Base-by-base conservation (phyloP, 2,113 vertebrate genomes). In the Grammomys surdaster region DNA sequence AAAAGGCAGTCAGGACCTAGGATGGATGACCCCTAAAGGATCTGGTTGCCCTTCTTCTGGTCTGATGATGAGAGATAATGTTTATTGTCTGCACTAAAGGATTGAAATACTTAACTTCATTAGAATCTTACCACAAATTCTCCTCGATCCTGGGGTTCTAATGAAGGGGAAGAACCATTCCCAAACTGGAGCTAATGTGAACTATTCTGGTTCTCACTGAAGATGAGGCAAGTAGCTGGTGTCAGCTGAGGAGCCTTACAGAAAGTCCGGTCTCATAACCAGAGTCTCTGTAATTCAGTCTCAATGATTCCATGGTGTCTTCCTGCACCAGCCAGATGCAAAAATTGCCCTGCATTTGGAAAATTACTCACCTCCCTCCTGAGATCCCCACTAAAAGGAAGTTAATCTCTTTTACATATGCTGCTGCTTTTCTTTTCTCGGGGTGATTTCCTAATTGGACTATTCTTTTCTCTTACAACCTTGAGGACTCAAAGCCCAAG, bases 321-420 rank as follows among this genome's bases (percentile, higher is more conserved):
- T 54, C n/a, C 80, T 0, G 81, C 51, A 88, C 65, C 14, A 81
- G 43, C 20, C 93, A 95, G 92, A 96, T 96, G 92, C 94, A 93
- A 94, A 96, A 94, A 89, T 65, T 72, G 77, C 93, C 96, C 46
- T 48, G 90, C 95, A 84, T 97, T 97, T 94, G 95, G 95, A 96
- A 97, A 98, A 97, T 97, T 96, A 94, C 88, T 90, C 89, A 84
- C 91, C 93, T 96, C 82, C 76, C 63, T 90, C 51, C 84, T 95
- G 90, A 98, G 36, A 81, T 60, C 28, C 60, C 31, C 78, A 63
- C 70, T 95, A 94, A 97, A 96, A 63, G 81, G 96, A 97, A 91
- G 95, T 97, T 92, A 91, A 95, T 95, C 54, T 85, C 91, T 97
- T 97, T 89, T 77, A 97, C 98, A 96, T 98, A 97, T 98, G 98